Evolutionary conservation across 2,888 invertebrate genomes (phyloP).

Genomic region (Melikaiella ostensackeni): DNA sequence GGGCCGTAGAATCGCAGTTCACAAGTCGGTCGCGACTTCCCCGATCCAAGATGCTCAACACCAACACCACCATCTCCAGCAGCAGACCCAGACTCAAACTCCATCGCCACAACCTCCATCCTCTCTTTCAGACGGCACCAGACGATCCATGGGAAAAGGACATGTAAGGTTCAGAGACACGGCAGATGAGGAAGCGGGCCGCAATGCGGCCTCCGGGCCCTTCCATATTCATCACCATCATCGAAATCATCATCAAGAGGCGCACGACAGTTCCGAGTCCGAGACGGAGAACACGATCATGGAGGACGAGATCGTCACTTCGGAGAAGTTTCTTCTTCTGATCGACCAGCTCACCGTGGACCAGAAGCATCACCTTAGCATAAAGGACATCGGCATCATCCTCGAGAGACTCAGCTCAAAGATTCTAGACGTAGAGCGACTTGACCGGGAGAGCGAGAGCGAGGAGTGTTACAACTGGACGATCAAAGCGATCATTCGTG

Average conservation of each 20-base stretch:
- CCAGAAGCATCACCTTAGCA: conserved; percentile 93
- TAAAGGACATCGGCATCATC: conserved; percentile 97
- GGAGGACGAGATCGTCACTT: conserved; percentile 93
- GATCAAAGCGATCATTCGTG: conserved; percentile 95
- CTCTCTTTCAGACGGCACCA: conserved; percentile 76
- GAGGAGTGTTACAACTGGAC: conserved; percentile 98
- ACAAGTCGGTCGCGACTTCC: conserved; percentile 95
- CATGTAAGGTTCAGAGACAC: conserved; percentile 93
- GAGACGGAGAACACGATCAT: conserved; percentile 96
- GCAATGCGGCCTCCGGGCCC: conserved; percentile 65
- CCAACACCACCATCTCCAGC: conserved; percentile 72
- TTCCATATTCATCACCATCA: conserved; percentile 62
- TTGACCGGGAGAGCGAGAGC: conserved; percentile 94
- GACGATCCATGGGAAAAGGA: conserved; percentile 81
- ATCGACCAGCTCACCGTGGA: conserved; percentile 96
- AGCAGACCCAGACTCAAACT: conserved; percentile 75
- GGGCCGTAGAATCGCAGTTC: conserved; percentile 93
- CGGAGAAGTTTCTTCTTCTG: conserved; percentile 94
- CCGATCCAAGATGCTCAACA: conserved; percentile 90
- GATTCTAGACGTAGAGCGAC: conserved; percentile 94
- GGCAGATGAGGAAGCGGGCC: conserved; percentile 78
- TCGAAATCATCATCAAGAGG: conserved; percentile 75
- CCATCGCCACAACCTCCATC: conserved; percentile 82
- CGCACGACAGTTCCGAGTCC: conserved; percentile 93
- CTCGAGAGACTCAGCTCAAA: conserved; percentile 94